phyloP scores from a whole-genome alignment of 2,113 vertebrate genomes.

The Callipepla californica region DNA sequence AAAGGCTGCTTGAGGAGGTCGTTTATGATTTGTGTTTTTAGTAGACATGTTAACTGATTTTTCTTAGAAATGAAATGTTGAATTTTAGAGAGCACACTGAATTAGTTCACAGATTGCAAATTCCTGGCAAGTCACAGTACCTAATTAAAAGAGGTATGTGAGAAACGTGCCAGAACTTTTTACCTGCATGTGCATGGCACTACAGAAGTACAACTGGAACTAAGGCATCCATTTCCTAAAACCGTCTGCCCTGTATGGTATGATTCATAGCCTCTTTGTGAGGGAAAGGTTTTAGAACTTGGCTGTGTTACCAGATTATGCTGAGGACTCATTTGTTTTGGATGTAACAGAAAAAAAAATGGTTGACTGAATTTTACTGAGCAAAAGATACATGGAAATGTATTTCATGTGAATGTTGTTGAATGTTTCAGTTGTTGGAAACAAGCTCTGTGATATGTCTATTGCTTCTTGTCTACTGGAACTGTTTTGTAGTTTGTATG shows the following conservation, averaged over 20 bases:
- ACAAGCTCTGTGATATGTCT: not conserved
- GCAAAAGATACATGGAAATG: not conserved
- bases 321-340: not conserved
- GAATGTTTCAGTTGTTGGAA: not conserved
- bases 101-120: not conserved
- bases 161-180: not conserved
- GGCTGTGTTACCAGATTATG: rapidly evolving
- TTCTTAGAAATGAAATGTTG: not conserved
- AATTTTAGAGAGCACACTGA: not conserved
- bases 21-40: not conserved
- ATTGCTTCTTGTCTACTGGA: not conserved
- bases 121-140: not conserved
- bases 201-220: rapidly evolving
- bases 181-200: rapidly evolving
- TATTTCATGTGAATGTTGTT: not conserved
- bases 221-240: not conserved
- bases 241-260: not conserved
- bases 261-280: not conserved
- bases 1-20: not conserved
- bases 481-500: not conserved
- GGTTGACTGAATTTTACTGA: not conserved
- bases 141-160: not conserved
- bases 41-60: not conserved
- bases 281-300: not conserved
- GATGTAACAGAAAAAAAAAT: not conserved